Evolutionary conservation across 30 jellyfish, hydroid and myxozoan genomes (phyloP).

Genomic region (Hydractinia echinata): DNA sequence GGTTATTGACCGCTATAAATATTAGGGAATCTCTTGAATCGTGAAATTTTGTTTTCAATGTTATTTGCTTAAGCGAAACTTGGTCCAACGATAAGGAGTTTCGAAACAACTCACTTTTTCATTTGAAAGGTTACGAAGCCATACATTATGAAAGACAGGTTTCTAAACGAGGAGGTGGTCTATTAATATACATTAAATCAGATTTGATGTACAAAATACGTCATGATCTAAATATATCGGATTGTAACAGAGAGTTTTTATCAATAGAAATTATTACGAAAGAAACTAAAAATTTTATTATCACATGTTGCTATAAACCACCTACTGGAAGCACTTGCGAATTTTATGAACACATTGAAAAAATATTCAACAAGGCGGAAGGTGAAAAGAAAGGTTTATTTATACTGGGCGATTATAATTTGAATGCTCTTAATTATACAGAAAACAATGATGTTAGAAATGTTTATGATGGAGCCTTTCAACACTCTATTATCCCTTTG

Average conservation of each 20-base stretch:
- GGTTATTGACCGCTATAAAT: too few species aligned
- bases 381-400: neutral
- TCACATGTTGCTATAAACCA: conserved; percentile 27
- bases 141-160: neutral
- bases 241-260: too few species aligned
- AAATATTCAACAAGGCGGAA: neutral
- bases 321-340: conserved; percentile 1
- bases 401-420: neutral
- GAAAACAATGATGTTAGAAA: neutral
- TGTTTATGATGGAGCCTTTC: neutral
- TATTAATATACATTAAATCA: too few species aligned
- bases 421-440: neutral
- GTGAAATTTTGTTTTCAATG: neutral
- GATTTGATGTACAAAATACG: too few species aligned
- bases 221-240: too few species aligned
- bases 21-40: neutral
- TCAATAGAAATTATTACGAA: conserved; percentile 19
- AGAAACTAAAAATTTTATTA: conserved; percentile 6
- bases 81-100: conserved; percentile 5
- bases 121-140: neutral
- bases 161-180: too few species aligned
- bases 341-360: neutral
- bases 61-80: conserved; percentile 4
- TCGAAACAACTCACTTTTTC: conserved; percentile 3
- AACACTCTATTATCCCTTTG: neutral